Conservation (phyloP, 2,797 vertebrate species). For the Intellagama lesueurii region DNA sequence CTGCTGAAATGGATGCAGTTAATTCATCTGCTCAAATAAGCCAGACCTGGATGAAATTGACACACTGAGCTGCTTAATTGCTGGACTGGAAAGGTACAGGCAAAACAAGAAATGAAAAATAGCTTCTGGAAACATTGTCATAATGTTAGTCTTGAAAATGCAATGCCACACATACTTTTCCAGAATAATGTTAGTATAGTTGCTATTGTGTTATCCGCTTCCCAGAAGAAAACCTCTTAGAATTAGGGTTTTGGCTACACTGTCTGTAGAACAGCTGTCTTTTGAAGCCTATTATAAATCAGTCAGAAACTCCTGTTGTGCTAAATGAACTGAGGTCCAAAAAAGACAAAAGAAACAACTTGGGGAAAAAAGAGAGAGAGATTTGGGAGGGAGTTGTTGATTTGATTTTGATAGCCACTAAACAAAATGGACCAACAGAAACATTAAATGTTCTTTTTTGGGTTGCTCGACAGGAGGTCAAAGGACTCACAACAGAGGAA, state of each 20-base stretch:
- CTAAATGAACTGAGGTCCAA: slow-evolving; percentile 45
- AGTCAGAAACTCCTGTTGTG: slow-evolving; percentile 40
- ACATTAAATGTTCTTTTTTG: slow-evolving; percentile 82
- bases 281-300: slow-evolving; percentile 61
- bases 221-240: slow-evolving; percentile 50
- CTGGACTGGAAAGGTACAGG: neutral
- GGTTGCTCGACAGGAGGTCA: slow-evolving; percentile 79
- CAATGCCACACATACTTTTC: neutral
- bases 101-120: neutral
- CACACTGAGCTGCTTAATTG: neutral
- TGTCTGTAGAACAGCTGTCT: slow-evolving; percentile 53
- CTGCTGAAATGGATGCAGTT: neutral
- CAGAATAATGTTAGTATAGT: neutral
- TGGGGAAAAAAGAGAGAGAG: slow-evolving; percentile 54
- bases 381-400: slow-evolving; percentile 77
- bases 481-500: slow-evolving; percentile 65
- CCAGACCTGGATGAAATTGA: neutral
- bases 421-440: slow-evolving; percentile 85
- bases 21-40: neutral
- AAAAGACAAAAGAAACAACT: slow-evolving; percentile 36
- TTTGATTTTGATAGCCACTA: slow-evolving; percentile 87
- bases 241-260: slow-evolving; percentile 64
- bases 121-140: neutral
- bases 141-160: slow-evolving; percentile 29
- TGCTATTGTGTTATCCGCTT: slow-evolving; percentile 24